Evolutionary conservation across 92 coral and sea anemone genomes (phyloP).

Genomic region (Epizoanthus scotinus): DNA sequence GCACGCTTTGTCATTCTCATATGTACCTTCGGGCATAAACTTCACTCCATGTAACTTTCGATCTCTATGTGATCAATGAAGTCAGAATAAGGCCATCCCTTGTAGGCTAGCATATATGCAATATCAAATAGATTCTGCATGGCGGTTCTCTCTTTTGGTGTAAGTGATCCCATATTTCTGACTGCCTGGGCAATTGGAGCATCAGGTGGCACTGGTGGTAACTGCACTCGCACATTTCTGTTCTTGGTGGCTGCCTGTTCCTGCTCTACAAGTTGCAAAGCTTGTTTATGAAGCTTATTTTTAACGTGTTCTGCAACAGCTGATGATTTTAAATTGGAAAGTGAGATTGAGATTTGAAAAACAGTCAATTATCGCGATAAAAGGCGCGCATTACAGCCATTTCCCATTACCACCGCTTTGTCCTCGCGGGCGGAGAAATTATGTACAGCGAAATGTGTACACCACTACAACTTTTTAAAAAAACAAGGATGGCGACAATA

Average conservation of each 20-base stretch:
- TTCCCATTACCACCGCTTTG: too few species aligned
- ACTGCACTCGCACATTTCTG: conserved; percentile 52
- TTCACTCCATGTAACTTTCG: conserved; percentile 52
- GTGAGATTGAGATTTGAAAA: too few species aligned
- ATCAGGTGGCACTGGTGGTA: conserved; percentile 46
- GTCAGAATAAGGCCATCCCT: conserved; percentile 55
- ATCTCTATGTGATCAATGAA: conserved; percentile 51
- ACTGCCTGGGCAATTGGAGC: conserved; percentile 57
- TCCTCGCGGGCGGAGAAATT: too few species aligned
- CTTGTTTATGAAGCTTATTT: conserved; percentile 61
- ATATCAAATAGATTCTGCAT: conserved; percentile 61
- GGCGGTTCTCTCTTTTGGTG: conserved; percentile 49
- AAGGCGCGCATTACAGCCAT: too few species aligned
- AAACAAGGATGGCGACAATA: too few species aligned
- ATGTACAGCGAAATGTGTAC: too few species aligned
- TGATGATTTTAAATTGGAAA: conserved; percentile 56
- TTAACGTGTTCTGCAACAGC: conserved; percentile 52
- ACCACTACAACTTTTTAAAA: too few species aligned
- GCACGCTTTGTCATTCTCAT: conserved; percentile 61
- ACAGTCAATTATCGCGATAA: too few species aligned
- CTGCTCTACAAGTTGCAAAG: conserved; percentile 53
- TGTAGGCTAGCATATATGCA: conserved; percentile 59
- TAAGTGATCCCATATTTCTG: conserved; percentile 53
- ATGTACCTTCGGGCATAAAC: conserved; percentile 49
- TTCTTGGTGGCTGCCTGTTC: conserved; percentile 62